Evolutionary conservation across 2,888 invertebrate genomes (phyloP).

Genomic region (Podotricha telesiphe): DNA sequence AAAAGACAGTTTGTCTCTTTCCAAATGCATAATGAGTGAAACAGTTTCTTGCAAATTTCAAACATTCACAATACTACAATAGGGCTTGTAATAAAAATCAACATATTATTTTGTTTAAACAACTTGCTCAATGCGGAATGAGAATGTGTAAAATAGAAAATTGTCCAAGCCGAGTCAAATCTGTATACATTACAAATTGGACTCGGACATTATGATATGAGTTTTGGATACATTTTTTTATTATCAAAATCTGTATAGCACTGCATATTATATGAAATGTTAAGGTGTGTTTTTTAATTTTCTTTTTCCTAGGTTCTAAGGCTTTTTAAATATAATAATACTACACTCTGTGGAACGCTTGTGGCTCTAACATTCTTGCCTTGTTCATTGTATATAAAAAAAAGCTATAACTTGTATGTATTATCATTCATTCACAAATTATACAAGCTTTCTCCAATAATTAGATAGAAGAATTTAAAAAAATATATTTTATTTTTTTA

Average conservation of each 20-base stretch:
- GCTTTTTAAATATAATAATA: constrained; percentile 61
- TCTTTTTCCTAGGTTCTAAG: constrained; percentile 71
- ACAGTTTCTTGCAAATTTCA: background rate
- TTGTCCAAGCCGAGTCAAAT: background rate
- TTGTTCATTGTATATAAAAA: background rate
- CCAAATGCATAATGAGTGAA: no score
- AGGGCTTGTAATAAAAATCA: background rate
- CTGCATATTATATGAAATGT: constrained; percentile 54
- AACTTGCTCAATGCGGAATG: constrained; percentile 39
- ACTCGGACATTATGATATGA: no score
- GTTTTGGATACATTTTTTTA: constrained; percentile 47
- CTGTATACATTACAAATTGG: no score
- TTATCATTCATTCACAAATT: background rate
- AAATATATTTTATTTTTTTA: constrained; percentile 4
- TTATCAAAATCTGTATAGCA: constrained; percentile 56
- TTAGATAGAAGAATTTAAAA: constrained; percentile 17
- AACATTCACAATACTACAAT: constrained; percentile 15
- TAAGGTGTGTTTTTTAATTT: constrained; percentile 62
- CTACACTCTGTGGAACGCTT: constrained; percentile 49
- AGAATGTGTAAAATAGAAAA: constrained; percentile 1
- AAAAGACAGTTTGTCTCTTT: no score
- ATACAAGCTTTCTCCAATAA: background rate
- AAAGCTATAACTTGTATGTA: no score
- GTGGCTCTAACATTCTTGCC: constrained; percentile 17
- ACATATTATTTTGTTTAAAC: constrained; percentile 24